Evolutionary conservation across 2,888 invertebrate species (phyloP), one percentile per base, ranked within the genome.

Genomic region (Nipponacmea schrenckii): DNA sequence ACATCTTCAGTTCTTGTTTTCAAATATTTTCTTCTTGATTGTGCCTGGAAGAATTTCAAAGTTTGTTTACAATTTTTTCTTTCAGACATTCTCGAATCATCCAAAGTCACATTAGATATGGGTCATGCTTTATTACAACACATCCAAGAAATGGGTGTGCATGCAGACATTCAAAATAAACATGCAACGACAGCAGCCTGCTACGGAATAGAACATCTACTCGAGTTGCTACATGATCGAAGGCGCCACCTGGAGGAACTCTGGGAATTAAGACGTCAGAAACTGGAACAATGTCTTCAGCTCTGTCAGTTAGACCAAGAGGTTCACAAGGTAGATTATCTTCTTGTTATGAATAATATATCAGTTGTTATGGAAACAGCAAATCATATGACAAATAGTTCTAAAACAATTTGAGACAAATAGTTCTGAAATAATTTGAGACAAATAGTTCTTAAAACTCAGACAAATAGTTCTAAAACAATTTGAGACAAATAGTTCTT

Each of bases 61-160:
- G 1, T 1, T 20, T 20, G n/a, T n/a, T 46, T 27, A 39, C 20
- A 66, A 20, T 50, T 39, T 56, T 31, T 31, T 68, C 56, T 73
- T 80, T 10, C 79, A 90, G 90, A 87, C 74, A 92, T 95, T 88
- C 90, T 95, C 72, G 94, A 94, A 79, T 91, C 93, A 8, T 91
- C 95, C 2, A 94, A 95, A 92, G 91, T 92, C n/a, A 93, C 95
- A 2, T 90, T 96, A 67, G 94, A 94, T 85, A 92, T 94, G 78
- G 95, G 95, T 67, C 94, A 94, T 86, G 91, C 91, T 69, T 90
- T 95, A 76, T 90, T 96, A 82, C 93, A 93, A 67, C 92, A 93
- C 83, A 90, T 96, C 77, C 92, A 93, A 83, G 93, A 94, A 86
- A 91, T 95, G 80, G 93, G 93, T 71, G 91, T 92, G 85, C 91